Percentiles rank a stretch among this genome's conserved stretches.
Evolutionary conservation across 2,797 vertebrate genomes (phyloP).

Genomic region (Eutrigla gurnardus): DNA sequence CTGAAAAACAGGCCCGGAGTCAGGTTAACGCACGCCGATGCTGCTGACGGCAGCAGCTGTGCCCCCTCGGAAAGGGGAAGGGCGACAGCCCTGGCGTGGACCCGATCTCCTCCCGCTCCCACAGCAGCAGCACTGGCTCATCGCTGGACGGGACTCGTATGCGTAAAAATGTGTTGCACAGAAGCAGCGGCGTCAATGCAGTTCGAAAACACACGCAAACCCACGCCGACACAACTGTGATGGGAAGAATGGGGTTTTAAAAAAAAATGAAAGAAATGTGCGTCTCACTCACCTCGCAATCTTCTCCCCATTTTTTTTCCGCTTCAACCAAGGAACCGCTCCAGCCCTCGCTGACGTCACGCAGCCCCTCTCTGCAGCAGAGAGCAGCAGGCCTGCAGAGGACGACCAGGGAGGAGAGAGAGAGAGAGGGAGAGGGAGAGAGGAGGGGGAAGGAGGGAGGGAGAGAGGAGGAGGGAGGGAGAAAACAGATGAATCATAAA

Average conservation of each 20-base stretch:
- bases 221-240: slow-evolving; percentile 18
- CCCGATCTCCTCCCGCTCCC: slow-evolving; percentile 40
- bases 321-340: slow-evolving; percentile 82
- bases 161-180: slow-evolving; percentile 57
- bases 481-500: slow-evolving; percentile 35
- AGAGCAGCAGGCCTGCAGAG: slow-evolving; percentile 79
- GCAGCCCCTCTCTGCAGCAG: slow-evolving; percentile 85
- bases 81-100: slow-evolving; percentile 46
- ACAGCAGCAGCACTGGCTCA: slow-evolving; percentile 49
- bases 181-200: slow-evolving; percentile 49
- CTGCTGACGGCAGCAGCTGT: slow-evolving; percentile 42
- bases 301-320: slow-evolving; percentile 81
- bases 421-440: neutral
- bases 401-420: slow-evolving; percentile 60
- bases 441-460: neutral
- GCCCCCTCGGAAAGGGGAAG: slow-evolving; percentile 22
- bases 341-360: slow-evolving; percentile 86
- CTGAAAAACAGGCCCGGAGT: slow-evolving; percentile 31
- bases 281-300: slow-evolving; percentile 82
- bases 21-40: slow-evolving; percentile 34
- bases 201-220: slow-evolving; percentile 12
- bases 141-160: slow-evolving; percentile 48
- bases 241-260: slow-evolving; percentile 11
- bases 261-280: slow-evolving; percentile 57
- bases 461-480: slow-evolving; percentile 2